A percentile compares a stretch with the other conserved stretches of the same genome.
phyloP scores from a whole-genome alignment of 1,140 invertebrate genomes.

The Lethrus apterus region DNA sequence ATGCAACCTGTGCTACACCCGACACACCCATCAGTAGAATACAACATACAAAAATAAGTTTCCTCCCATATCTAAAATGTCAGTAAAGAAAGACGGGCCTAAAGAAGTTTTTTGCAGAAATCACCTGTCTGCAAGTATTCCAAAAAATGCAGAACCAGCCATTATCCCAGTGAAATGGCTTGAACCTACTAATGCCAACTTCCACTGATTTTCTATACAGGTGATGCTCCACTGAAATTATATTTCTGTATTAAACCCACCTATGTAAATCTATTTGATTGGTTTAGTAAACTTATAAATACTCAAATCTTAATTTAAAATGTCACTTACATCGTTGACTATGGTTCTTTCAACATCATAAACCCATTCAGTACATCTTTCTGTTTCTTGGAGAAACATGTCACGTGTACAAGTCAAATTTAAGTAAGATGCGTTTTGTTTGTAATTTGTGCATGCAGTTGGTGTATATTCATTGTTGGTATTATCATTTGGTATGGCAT shows the following conservation, averaged over 20 bases:
- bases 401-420: constrained; percentile 32
- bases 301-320: background rate
- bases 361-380: constrained; percentile 44
- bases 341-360: constrained; percentile 48
- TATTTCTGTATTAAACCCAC: too few species aligned
- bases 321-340: constrained; percentile 45
- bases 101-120: constrained; percentile 3
- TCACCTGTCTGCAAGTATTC: constrained; percentile 53
- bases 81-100: background rate
- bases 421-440: constrained; percentile 16
- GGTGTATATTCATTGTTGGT: constrained; percentile 17
- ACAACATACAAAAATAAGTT: constrained; percentile 49
- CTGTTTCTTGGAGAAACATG: constrained; percentile 32
- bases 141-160: constrained; percentile 49
- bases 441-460: constrained; percentile 31
- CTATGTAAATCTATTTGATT: too few species aligned
- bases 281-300: background rate
- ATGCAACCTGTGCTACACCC: constrained; percentile 47
- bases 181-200: constrained; percentile 54
- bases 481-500: constrained; percentile 40
- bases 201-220: constrained; percentile 54
- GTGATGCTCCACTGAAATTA: constrained; percentile 51
- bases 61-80: constrained; percentile 51
- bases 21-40: constrained; percentile 50
- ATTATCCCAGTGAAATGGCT: constrained; percentile 54